Base-by-base conservation (phyloP, 2,113 vertebrate genomes). In the Megaceryle torquata region DNA sequence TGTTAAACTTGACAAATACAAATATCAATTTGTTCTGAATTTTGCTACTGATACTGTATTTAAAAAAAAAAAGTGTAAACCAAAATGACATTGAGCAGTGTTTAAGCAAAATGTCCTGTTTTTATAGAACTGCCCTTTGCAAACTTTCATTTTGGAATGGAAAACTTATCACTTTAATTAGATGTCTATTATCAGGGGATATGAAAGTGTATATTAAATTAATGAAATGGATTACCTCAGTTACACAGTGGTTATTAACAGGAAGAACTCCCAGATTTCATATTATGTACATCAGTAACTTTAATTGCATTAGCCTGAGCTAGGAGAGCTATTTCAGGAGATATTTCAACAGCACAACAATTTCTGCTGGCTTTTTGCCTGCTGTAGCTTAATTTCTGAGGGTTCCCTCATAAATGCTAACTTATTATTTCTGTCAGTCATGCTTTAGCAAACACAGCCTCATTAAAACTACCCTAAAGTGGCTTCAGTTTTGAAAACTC, bases 351-450 rank as follows among this genome's bases (percentile, higher is more conserved):
- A 94, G 94, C 96, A 96, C 92, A 98, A 97, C 96, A 94, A 95
- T 97, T 97, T 96, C 95, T 96, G 76, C 86, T 97, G 98, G 97
- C 97, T 97, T 94, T 92, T 97, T 98, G 98, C 98, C 98, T 94
- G 64, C 97, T 97, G 91, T 95, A 97, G 98, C 98, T 98, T 97
- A 84, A 51, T 95, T 97, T 95, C 96, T 92, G 97, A 98, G 96
- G 94, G 76, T 96, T 96, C 61, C 82, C 95, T 97, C 89, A 79
- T 72, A 96, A 98, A 97, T 94, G 97, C 93, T 95, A 96, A 84
- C 96, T 98, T 98, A 97, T 98, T 98, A 98, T 96, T 97, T 98
- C 98, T 98, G 98, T 98, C 98, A 98, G 97, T 98, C 98, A 98
- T 97, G 97, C 97, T 93, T 95, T 79, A 91, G 89, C 97, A 98